A percentile compares a stretch with the other conserved stretches of the same genome.
These are phyloP conservation scores for Nothobranchius furzeri DNA, from an alignment of 2,113 vertebrate species.

Conservation along the genomic window DNA sequence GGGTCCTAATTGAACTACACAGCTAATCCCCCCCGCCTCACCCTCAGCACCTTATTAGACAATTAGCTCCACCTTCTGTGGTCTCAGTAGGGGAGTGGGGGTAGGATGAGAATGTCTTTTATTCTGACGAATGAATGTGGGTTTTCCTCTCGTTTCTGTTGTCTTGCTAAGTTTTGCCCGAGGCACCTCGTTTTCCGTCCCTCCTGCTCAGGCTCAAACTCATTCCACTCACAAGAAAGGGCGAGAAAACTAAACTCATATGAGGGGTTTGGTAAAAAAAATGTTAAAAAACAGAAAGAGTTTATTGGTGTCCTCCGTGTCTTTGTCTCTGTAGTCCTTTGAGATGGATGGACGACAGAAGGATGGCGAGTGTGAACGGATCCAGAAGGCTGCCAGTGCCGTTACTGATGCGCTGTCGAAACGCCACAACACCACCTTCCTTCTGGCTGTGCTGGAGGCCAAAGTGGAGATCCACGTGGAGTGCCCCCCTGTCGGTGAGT, in stretches of 20 bases:
- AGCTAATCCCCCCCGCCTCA: conserved; percentile 52
- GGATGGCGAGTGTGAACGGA: conserved; percentile 81
- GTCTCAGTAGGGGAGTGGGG: conserved; percentile 28
- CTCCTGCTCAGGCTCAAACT: too few species aligned
- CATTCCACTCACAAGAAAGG: too few species aligned
- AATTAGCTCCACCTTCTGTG: conserved; percentile 46
- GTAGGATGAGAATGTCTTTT: conserved; percentile 45
- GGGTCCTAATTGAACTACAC: conserved; percentile 51
- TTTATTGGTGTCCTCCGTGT: background rate
- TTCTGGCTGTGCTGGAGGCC: conserved; percentile 90
- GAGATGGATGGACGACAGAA: conserved; percentile 78
- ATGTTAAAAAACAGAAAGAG: too few species aligned
- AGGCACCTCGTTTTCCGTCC: too few species aligned
- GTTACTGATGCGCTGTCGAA: conserved; percentile 88
- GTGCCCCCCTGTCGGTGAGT: conserved; percentile 80
- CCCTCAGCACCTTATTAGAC: conserved; percentile 58
- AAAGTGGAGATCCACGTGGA: conserved; percentile 85
- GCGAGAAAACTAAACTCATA: too few species aligned
- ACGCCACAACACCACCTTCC: conserved; percentile 88
- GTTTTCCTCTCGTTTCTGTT: too few species aligned
- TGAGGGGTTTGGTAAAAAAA: too few species aligned
- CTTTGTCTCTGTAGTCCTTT: conserved; percentile 80
- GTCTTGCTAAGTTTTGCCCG: too few species aligned
- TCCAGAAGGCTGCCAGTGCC: conserved; percentile 85
- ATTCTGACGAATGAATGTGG: conserved; percentile 23